Conservation (phyloP, 2,797 vertebrate genomes). For the Manis crassicaudata region DNA sequence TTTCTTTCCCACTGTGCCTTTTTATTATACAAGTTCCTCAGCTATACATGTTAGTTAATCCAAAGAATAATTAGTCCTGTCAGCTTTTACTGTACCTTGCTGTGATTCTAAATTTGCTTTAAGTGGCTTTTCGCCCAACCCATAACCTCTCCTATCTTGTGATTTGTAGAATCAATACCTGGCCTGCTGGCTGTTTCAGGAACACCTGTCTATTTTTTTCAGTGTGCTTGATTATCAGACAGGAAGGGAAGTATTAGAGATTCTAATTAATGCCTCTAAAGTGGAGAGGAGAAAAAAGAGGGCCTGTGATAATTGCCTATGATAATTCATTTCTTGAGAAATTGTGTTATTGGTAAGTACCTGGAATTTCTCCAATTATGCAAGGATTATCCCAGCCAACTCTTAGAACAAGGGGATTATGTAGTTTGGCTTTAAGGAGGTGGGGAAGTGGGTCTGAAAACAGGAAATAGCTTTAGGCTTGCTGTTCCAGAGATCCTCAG, state of each 20-base stretch:
- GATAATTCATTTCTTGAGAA: slow-evolving; percentile 73
- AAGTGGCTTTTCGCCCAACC: slow-evolving; percentile 14
- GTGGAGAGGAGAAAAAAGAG: slow-evolving; percentile 32
- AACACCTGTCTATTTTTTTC: slow-evolving; percentile 32
- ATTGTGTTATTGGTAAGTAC: slow-evolving; percentile 68
- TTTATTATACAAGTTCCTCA: slow-evolving; percentile 9
- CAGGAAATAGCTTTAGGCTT: slow-evolving; percentile 35
- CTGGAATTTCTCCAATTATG: slow-evolving; percentile 70
- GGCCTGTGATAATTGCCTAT: slow-evolving; percentile 39
- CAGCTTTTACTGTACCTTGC: slow-evolving; percentile 14
- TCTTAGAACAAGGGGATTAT: slow-evolving; percentile 13
- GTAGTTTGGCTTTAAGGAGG: slow-evolving; percentile 2
- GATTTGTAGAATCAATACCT: slow-evolving; percentile 27
- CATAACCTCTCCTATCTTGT: slow-evolving; percentile 30
- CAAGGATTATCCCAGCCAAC: not conserved
- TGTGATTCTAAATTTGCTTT: slow-evolving; percentile 47
- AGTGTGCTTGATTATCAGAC: slow-evolving; percentile 42
- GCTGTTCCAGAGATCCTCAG: not conserved
- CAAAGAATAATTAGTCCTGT: slow-evolving; percentile 23
- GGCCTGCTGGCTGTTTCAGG: slow-evolving; percentile 49
- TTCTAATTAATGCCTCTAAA: slow-evolving; percentile 55
- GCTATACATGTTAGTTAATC: not conserved
- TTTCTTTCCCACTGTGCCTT: not conserved
- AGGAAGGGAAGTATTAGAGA: slow-evolving; percentile 21
- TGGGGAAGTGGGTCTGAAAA: slow-evolving; percentile 5